Evolutionary conservation across 1,140 invertebrate genomes (phyloP), one percentile per base, ranked within the genome.

Genomic region (Caenorhabditis brenneri): DNA sequence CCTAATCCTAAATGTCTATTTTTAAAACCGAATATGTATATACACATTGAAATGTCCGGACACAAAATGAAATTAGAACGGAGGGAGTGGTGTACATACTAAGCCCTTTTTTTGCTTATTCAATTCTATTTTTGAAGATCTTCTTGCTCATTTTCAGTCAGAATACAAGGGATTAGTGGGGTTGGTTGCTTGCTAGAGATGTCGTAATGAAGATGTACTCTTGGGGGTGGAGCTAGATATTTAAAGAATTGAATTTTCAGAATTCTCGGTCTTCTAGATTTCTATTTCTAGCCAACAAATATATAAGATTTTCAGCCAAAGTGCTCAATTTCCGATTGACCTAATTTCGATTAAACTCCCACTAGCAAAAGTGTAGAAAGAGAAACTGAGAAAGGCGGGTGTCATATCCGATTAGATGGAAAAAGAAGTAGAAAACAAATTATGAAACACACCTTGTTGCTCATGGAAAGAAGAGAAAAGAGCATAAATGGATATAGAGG

Each of bases 371-470:
- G 48, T 9, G 48, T 51, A 9, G 10, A 3, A 16, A 51, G 10
- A 19, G n/a, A n/a, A 51, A 15, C 6, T 10, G 48, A 19, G 48
- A 19, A 51, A 19, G 19, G 39, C 12, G 39, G n/a, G 42, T 16
- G 16, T 2, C 6, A 55, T 55, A 55, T 55, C 53, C 53, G 53
- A 27, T 29, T 24, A 9, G 53, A n/a, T 1, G n/a, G 24, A 24
- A 27, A 15, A 55, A 55, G 0, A n/a, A 27, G 53, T 19, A 36
- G 12, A 36, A 65, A 16, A 29, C 9, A 65, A 65, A 65, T 65
- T 65, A 65, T 65, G 58, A 65, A 65, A 65, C 58, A 65, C 58
- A 36, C 58, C 58, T 65, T 55, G 39, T 27, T 2, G 58, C 31
- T 65, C 15, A 58, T 29, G 24, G 53, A 29, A 16, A 29, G 22